Base-by-base conservation (phyloP, 2,888 invertebrate species). In the Agriopis marginaria region DNA sequence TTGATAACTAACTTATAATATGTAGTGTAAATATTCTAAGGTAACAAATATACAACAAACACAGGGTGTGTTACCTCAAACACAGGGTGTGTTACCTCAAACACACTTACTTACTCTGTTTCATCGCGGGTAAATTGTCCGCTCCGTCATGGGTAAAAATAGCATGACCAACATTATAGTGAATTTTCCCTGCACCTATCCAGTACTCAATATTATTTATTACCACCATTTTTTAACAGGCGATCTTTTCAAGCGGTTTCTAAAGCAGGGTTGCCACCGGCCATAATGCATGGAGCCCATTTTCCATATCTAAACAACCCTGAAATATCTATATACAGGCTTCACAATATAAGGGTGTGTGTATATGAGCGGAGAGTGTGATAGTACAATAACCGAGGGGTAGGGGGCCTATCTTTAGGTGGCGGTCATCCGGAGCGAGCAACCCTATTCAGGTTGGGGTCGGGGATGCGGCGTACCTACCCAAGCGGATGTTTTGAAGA, bases 281-380 rank as follows among this genome's bases (percentile, higher is more conserved):
- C 60, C 65, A 69, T 65, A 65, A 69, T 62, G 69, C 69, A 62
- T 59, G 63, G 68, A 55, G 62, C 68, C 72, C 53, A 72, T 70
- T 75, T 67, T 65, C 69, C 70, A 49, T 72, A 75, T 71, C 75
- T 73, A 63, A 71, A 71, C 55, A 64, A 45, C 71, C 65, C 62
- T 64, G 61, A 17, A 61, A 42, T 42, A 56, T 42, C 54, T 50
- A 62, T 32, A n/a, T 44, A 49, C 45, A 45, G 39, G 9, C 61
- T 14, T 44, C 39, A 60, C 64, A 61, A 56, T 71, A 58, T 44
- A 64, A 42, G 65, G 59, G 53, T 60, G 66, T 61, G 63, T 59
- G 42, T 54, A 70, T 49, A 55, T 58, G 54, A 55, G 63, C 63
- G 66, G 50, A 62, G 39, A 50, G 63, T 68, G 47, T 58, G 51